phyloP scores from a whole-genome alignment of 1,140 invertebrate species.

The Papilio glaucus region DNA sequence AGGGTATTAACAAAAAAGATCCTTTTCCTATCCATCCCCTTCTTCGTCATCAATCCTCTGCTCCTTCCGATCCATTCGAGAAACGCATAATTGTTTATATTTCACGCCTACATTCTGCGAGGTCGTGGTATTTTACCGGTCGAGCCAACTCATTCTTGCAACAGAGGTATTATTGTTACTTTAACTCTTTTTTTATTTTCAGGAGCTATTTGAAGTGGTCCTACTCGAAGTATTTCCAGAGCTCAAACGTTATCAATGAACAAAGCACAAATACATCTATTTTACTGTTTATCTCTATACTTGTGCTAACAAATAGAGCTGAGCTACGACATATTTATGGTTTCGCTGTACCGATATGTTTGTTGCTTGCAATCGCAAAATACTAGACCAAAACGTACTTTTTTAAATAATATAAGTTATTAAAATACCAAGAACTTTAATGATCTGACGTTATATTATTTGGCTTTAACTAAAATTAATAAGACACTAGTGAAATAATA shows the following conservation, averaged over 20 bases:
- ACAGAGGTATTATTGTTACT: background rate
- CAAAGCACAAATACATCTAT: conserved; percentile 41
- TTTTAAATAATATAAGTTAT: background rate
- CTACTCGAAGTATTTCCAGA: conserved; percentile 91
- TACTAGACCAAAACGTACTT: background rate
- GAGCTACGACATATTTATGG: background rate
- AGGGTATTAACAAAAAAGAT: too few species aligned
- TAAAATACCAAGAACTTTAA: background rate
- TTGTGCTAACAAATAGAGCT: background rate
- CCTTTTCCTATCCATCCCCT: too few species aligned
- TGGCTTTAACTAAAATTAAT: conserved; percentile 9
- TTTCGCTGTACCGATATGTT: background rate
- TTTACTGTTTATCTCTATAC: background rate
- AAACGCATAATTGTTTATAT: too few species aligned
- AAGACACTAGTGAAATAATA: background rate
- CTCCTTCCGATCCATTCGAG: too few species aligned
- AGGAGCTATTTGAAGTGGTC: conserved; percentile 90
- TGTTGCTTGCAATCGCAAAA: background rate
- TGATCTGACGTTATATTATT: background rate
- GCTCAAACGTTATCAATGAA: conserved; percentile 83
- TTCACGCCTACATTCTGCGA: too few species aligned
- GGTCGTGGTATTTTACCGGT: too few species aligned
- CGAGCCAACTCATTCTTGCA: too few species aligned
- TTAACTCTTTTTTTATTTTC: conserved; percentile 61
- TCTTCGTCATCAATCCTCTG: background rate